Percentiles rank a stretch among this genome's conserved stretches.
These are phyloP conservation scores for Phodopus roborovskii DNA, from an alignment of 2,113 vertebrate genomes.

Conservation along the genomic window DNA sequence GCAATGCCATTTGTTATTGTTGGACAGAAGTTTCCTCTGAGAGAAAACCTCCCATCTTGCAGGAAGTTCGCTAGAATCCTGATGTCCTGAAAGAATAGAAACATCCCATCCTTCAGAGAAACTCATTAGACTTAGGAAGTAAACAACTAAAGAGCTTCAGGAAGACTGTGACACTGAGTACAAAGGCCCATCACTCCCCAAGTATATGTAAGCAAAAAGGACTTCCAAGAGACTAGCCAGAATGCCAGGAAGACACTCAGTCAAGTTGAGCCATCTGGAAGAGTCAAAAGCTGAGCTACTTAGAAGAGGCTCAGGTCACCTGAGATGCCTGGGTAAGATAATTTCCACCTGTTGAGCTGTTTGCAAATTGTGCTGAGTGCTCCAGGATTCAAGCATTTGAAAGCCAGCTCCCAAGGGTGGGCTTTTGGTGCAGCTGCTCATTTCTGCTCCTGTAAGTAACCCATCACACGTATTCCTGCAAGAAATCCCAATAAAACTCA, in stretches of 20 bases:
- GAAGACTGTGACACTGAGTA: neutral
- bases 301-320: neutral
- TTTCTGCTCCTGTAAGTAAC: neutral
- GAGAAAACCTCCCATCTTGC: neutral
- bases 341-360: neutral
- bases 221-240: neutral
- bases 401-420: neutral
- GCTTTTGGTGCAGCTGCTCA: neutral
- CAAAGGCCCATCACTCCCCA: too few species aligned
- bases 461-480: neutral
- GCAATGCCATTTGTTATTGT: neutral
- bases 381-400: neutral
- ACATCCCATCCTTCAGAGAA: neutral
- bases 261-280: neutral
- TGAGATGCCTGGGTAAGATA: neutral
- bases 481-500: neutral
- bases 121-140: neutral
- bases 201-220: neutral
- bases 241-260: neutral
- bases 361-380: neutral
- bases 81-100: neutral
- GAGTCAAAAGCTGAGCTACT: neutral
- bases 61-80: neutral
- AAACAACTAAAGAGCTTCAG: neutral
- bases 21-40: neutral